phyloP scores from a whole-genome alignment of 2,113 vertebrate genomes.

The Pseudopodoces humilis region DNA sequence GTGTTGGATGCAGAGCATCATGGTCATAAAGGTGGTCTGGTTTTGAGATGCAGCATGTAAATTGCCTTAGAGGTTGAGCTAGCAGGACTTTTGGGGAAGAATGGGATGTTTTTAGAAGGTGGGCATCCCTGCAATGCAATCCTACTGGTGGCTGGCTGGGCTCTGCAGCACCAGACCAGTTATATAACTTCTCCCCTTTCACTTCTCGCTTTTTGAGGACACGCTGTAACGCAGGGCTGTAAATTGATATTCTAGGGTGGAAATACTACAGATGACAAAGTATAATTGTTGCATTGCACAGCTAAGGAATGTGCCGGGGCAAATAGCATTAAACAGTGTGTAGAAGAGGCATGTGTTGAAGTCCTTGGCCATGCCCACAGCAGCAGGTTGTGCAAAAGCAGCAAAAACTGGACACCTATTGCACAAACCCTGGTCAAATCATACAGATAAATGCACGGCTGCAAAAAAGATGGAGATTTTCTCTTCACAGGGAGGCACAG shows the following conservation, averaged over 20 bases:
- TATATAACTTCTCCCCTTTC: slow-evolving; percentile 22
- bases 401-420: background rate
- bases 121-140: background rate
- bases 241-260: slow-evolving; percentile 37
- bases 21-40: rapidly evolving
- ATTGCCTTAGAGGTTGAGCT: background rate
- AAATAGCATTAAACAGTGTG: background rate
- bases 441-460: rapidly evolving
- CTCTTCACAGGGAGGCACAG: background rate
- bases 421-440: background rate
- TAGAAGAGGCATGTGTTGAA: background rate
- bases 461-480: background rate
- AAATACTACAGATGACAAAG: slow-evolving; percentile 36
- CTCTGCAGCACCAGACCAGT: background rate
- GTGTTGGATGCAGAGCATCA: background rate
- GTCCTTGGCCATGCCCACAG: rapidly evolving
- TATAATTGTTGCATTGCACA: background rate
- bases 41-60: background rate
- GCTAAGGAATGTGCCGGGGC: background rate
- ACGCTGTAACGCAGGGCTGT: background rate
- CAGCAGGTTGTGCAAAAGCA: background rate
- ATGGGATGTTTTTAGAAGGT: background rate
- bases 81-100: background rate
- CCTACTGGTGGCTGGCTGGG: background rate
- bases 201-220: background rate